Evolutionary conservation across 1,140 invertebrate species (phyloP), one percentile per base, ranked within the genome.

Genomic region (Anthonomus grandis): DNA sequence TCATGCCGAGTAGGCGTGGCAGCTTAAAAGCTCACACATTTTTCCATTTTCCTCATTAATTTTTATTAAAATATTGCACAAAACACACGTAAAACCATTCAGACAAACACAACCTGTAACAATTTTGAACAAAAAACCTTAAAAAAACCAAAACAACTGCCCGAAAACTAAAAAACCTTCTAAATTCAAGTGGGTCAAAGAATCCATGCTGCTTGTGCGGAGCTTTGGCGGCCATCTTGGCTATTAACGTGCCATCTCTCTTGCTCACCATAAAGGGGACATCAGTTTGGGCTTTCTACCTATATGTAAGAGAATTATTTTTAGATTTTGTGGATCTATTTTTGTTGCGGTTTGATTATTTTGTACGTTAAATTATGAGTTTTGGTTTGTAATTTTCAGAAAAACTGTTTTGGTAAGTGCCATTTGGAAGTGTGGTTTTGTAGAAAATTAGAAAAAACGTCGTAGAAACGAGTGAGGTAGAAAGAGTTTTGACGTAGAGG

Each of bases 181-280:
- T 56, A 25, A 47, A 39, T 45, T 39, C 31, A 24, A 47, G 37
- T 48, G 17, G 31, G 15, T 12, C 44, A 13, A 9, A n/a, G 39
- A 31, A 46, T 46, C 19, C 54, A 49, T 57, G 44, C 36, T 39
- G 45, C 13, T 10, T 25, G 46, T 53, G 51, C n/a, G 17, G 34
- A 57, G 38, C 56, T 25, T 23, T 27, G 53, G 50, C 67, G 57
- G 67, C 67, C 67, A 69, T 69, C 57, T 69, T 69, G 67, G 53
- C 64, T 22, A 36, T 51, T 52, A 58, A 34, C 38, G 46, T 45
- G 61, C 62, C 65, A 64, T 66, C 64, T 61, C 55, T 57, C 60
- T 51, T 34, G n/a, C n/a, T n/a, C n/a, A n/a, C n/a, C n/a, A n/a
- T 53, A n/a, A 13, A 38, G 24, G 41, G 25, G n/a, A 12, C 31